phyloP scores from a whole-genome alignment of 2,797 vertebrate genomes.

The Scarus forsteni region DNA sequence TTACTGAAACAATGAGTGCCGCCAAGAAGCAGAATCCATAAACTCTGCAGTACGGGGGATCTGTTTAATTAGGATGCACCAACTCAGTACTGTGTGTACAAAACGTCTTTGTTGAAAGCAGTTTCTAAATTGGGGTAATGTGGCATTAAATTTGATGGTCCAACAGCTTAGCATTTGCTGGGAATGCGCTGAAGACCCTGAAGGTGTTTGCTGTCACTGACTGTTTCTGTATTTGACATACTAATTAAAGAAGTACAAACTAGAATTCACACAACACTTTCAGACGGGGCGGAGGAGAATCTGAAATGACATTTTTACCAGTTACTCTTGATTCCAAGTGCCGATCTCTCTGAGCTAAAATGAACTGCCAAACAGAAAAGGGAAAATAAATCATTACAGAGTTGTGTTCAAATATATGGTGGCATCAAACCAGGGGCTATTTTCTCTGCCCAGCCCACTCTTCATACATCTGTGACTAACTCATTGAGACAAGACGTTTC shows the following conservation, averaged over 20 bases:
- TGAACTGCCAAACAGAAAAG: slow-evolving; percentile 43
- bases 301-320: slow-evolving; percentile 38
- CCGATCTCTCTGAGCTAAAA: slow-evolving; percentile 46
- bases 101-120: not conserved
- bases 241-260: slow-evolving; percentile 54
- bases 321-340: slow-evolving; percentile 25
- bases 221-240: slow-evolving; percentile 45
- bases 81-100: too few species aligned
- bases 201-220: slow-evolving; percentile 51
- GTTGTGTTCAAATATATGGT: slow-evolving; percentile 51
- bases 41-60: not conserved
- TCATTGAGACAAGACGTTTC: slow-evolving; percentile 66
- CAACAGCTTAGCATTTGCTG: slow-evolving; percentile 32
- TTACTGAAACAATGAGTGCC: too few species aligned
- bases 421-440: slow-evolving; percentile 54
- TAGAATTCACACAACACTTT: slow-evolving; percentile 36
- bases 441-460: slow-evolving; percentile 45
- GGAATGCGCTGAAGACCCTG: slow-evolving; percentile 6
- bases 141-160: slow-evolving; percentile 24
- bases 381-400: slow-evolving; percentile 53
- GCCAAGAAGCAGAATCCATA: too few species aligned
- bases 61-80: not conserved
- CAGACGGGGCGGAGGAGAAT: slow-evolving; percentile 37
- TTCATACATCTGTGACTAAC: slow-evolving; percentile 73
- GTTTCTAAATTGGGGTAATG: slow-evolving; percentile 12